Evolutionary conservation across 1,140 invertebrate species (phyloP), one percentile per base, ranked within the genome.

Genomic region (Camponotus pennsylvanicus): DNA sequence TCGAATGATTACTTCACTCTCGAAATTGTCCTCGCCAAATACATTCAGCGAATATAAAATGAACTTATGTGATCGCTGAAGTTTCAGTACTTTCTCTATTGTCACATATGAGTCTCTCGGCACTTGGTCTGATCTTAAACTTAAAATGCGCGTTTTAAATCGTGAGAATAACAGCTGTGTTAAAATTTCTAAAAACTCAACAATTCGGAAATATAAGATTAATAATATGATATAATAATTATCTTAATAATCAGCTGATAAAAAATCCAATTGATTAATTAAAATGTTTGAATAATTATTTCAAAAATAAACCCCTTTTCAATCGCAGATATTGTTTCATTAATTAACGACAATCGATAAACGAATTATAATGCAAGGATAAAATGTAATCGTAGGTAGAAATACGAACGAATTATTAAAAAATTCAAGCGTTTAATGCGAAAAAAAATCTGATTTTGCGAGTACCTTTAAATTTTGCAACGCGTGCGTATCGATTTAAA

Each of bases 1-100:
- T 34, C 63, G 45, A 70, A 45, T 45, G 61, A 67, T 37, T 67
- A n/a, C 18, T 45, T 67, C 63, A 70, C 64, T 80, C 11, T 57
- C 77, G n/a, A 57, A n/a, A 80, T 69, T 70, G 64, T 80, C 34
- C 21, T 55, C 45, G 64, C 45, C 15, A 66, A 57, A 40, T 13
- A 40, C 77, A 79, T 52, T 79, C n/a, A 49, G 42, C 32, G 57
- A 78, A 27, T 27, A 27, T 27, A 27, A 27, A 32, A 18, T 11
- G 21, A 80, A 80, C 45, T 27, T 69, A 45, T 40, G 13, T 18
- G 45, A 70, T 55, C 77, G 13, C n/a, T 34, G 64, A 70, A 69
- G 8, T 55, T 40, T 67, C 32, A 15, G 7, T 49, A 52, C n/a
- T 69, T 45, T 45, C 76, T 13, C 18, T 40, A 52, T 34, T 64